phyloP scores from a whole-genome alignment of 2,113 vertebrate genomes.

The Cricetomys ansorgei region DNA sequence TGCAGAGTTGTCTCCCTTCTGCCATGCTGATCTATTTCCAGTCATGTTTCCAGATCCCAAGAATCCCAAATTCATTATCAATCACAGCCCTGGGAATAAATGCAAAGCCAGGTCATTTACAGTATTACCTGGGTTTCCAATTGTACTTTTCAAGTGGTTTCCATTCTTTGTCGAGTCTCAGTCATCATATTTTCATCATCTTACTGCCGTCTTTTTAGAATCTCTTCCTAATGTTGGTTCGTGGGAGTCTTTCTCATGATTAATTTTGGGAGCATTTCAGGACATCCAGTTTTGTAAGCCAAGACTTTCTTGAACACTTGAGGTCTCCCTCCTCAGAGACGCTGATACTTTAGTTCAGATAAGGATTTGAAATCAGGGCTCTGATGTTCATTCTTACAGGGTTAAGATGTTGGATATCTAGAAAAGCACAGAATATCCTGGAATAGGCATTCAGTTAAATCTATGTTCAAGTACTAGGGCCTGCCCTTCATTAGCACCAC shows the following conservation, averaged over 20 bases:
- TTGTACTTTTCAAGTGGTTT: background rate
- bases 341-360: background rate
- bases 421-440: background rate
- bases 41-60: rapidly evolving
- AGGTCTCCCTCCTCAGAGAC: background rate
- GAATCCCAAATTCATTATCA: background rate
- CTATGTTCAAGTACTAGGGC: background rate
- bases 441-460: background rate
- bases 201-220: background rate
- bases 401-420: background rate
- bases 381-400: background rate
- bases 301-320: background rate
- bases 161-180: background rate
- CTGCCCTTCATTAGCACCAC: background rate
- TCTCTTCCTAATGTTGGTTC: background rate
- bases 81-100: too few species aligned
- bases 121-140: background rate
- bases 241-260: background rate
- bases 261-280: background rate
- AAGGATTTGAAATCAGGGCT: background rate
- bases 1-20: background rate
- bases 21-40: background rate
- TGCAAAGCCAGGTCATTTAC: background rate
- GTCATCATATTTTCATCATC: background rate
- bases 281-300: background rate